A percentile compares a stretch with the other conserved stretches of the same genome.
These are phyloP conservation scores for Oxycera nigricornis DNA, from an alignment of 2,888 invertebrate species.

Conservation along the genomic window DNA sequence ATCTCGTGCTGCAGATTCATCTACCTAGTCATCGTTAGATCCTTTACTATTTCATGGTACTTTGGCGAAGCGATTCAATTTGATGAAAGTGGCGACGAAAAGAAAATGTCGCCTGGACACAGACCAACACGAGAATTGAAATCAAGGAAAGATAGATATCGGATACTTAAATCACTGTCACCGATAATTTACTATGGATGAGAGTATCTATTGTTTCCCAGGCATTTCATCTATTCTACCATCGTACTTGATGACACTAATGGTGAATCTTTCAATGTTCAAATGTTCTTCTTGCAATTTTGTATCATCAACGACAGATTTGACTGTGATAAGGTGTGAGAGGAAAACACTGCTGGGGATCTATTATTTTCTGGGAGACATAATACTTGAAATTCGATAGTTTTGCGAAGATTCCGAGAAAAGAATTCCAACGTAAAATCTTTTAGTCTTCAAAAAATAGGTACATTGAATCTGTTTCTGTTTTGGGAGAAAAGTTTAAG, in stretches of 20 bases:
- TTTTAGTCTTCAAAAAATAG: no score
- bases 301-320: not conserved
- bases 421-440: no score
- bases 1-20: not conserved
- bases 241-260: conserved; percentile 20
- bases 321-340: not conserved
- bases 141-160: conserved; percentile 46
- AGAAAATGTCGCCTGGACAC: conserved; percentile 19
- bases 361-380: no score
- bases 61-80: conserved; percentile 5
- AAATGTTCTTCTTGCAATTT: not conserved
- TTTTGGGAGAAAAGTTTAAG: no score
- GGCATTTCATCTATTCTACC: conserved; percentile 23
- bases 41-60: not conserved
- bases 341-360: not conserved
- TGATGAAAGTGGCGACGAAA: conserved; percentile 17
- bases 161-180: conserved; percentile 47
- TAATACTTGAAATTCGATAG: no score
- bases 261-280: conserved; percentile 7
- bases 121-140: conserved; percentile 32
- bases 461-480: no score
- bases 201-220: conserved; percentile 43
- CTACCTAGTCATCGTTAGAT: not conserved
- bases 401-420: no score
- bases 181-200: conserved; percentile 45